These are phyloP conservation scores for Andrena chrysosceles DNA, from an alignment of 2,888 invertebrate genomes.

Conservation along the genomic window DNA sequence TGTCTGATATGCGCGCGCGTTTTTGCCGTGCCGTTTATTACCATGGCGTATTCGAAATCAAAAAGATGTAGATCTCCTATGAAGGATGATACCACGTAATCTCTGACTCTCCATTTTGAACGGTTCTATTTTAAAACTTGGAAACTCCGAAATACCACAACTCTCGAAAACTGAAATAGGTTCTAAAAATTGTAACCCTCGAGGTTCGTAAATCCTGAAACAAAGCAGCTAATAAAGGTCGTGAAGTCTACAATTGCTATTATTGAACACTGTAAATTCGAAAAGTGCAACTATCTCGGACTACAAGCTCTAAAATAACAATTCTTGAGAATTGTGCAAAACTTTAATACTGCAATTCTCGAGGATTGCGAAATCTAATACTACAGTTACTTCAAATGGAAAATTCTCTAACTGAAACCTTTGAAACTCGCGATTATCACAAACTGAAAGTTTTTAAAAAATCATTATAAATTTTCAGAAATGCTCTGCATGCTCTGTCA, in stretches of 20 bases:
- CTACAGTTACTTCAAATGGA: not conserved
- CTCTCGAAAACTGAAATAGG: not conserved
- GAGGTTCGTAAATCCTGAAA: too few relatives aligned
- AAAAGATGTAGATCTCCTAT: conserved; percentile 1
- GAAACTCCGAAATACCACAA: not conserved
- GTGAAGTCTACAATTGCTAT: not conserved
- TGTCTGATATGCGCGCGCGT: conserved; percentile 47
- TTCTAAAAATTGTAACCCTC: too few relatives aligned
- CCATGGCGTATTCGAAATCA: conserved; percentile 58
- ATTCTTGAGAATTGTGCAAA: not conserved
- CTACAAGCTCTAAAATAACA: not conserved
- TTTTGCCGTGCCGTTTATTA: conserved; percentile 32
- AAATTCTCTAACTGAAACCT: not conserved
- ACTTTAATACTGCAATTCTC: not conserved
- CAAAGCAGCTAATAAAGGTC: not conserved
- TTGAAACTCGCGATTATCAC: not conserved
- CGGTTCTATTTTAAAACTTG: not conserved
- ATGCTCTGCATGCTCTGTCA: not conserved
- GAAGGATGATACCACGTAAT: conserved; percentile 1
- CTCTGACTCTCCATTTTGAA: not conserved
- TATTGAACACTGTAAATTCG: not conserved
- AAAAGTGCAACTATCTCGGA: not conserved
- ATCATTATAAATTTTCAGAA: not conserved
- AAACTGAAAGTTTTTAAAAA: not conserved
- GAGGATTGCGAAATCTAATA: not conserved